These are phyloP conservation scores for Neosilurus hyrtlii DNA, from an alignment of 2,797 vertebrate species.

Conservation along the genomic window DNA sequence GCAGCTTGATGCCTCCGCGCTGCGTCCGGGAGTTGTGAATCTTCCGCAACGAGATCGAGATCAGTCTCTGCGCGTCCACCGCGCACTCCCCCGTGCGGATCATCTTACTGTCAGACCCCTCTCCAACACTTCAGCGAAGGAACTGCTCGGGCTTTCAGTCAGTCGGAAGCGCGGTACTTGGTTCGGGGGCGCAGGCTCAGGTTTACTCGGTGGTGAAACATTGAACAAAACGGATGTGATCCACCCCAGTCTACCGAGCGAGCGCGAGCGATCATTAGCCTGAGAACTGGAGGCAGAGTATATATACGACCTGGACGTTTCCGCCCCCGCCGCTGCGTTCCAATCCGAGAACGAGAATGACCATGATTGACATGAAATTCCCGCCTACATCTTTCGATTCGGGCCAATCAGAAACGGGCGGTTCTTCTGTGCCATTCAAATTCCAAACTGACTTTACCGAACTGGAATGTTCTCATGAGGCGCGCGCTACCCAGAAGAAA, in stretches of 20 bases:
- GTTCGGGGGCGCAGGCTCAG: conserved; percentile 64
- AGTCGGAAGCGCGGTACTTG: conserved; percentile 57
- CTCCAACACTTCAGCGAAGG: conserved; percentile 40
- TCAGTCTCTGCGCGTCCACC: conserved; percentile 91
- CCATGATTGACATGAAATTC: conserved; percentile 61
- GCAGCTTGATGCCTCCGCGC: conserved; percentile 94
- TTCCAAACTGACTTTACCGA: conserved; percentile 71
- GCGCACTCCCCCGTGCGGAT: conserved; percentile 84
- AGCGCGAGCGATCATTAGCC: conserved; percentile 75
- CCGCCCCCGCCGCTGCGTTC: conserved; percentile 58
- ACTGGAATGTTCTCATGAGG: conserved; percentile 72
- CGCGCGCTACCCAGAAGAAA: conserved; percentile 51
- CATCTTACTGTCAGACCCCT: conserved; percentile 61
- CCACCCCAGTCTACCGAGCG: conserved; percentile 41
- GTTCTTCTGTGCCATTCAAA: conserved; percentile 84
- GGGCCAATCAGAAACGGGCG: conserved; percentile 78
- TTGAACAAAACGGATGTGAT: conserved; percentile 58
- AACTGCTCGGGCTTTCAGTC: conserved; percentile 50
- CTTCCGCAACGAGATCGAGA: conserved; percentile 93
- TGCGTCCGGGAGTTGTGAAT: conserved; percentile 95
- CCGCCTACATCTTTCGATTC: conserved; percentile 49
- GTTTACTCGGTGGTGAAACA: conserved; percentile 70
- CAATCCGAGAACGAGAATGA: conserved; percentile 58
- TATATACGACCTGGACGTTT: conserved; percentile 66
- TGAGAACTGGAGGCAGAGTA: conserved; percentile 63